Percentiles rank a stretch among this genome's conserved stretches.
These are phyloP conservation scores for Falco naumanni DNA, from an alignment of 2,797 vertebrate genomes.

Conservation along the genomic window DNA sequence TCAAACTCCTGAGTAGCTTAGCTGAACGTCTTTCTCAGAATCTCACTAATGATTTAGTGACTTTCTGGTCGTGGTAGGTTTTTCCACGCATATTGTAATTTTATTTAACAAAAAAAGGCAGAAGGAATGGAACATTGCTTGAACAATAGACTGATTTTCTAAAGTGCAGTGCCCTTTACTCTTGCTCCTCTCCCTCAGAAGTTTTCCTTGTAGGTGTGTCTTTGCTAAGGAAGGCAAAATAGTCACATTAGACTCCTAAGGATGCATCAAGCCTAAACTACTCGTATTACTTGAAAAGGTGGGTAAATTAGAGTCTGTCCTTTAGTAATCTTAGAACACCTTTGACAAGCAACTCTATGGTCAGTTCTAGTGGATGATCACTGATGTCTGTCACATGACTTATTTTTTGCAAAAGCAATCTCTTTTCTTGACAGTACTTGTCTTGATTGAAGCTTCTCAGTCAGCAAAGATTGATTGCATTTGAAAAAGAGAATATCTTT, in stretches of 20 bases:
- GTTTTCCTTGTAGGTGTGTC: not conserved
- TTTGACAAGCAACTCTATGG: not conserved
- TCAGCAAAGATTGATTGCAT: not conserved
- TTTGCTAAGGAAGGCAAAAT: not conserved
- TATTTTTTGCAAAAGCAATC: not conserved
- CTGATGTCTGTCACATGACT: not conserved
- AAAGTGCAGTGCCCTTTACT: not conserved
- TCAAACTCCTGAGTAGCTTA: not conserved
- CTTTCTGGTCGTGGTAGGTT: not conserved
- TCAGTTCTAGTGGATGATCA: not conserved
- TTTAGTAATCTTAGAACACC: not conserved
- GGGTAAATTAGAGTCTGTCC: fast-evolving
- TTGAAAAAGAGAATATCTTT: not conserved
- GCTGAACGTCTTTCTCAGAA: not conserved
- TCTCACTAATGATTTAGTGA: not conserved
- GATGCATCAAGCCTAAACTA: not conserved
- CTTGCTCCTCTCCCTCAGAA: not conserved
- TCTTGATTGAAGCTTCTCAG: not conserved
- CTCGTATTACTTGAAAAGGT: not conserved
- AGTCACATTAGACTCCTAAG: not conserved
- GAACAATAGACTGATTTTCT: not conserved
- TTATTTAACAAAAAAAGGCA: not conserved
- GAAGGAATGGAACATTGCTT: not conserved
- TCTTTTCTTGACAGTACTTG: not conserved
- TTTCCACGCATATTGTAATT: not conserved